A percentile compares a stretch with the other conserved stretches of the same genome.
Conservation (phyloP, 2,113 vertebrate species). For the Burhinus bistriatus region DNA sequence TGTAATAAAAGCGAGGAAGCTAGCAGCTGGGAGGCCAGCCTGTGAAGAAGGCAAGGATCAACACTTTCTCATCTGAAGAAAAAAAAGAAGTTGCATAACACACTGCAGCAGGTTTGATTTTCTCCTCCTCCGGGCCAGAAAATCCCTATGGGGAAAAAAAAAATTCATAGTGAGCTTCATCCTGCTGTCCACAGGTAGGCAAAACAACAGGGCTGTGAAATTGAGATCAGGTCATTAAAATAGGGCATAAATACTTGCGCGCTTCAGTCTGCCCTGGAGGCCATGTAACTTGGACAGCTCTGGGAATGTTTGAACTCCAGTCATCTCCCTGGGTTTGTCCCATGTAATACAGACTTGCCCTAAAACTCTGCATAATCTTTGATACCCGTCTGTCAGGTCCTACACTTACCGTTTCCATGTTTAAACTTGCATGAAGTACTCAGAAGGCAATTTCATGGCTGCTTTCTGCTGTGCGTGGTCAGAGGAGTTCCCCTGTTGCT, state of each 20-base stretch:
- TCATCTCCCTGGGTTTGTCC: neutral
- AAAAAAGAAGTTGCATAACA: neutral
- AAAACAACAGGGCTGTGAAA: neutral
- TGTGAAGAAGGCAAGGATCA: neutral
- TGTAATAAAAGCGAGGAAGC: slow-evolving; percentile 30
- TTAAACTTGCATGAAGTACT: neutral
- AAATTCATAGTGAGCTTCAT: neutral
- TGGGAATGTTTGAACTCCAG: neutral
- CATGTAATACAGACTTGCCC: neutral
- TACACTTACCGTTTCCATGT: neutral
- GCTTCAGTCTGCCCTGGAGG: neutral
- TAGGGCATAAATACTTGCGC: neutral
- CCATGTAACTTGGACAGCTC: neutral
- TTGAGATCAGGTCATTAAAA: neutral
- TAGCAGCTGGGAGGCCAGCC: slow-evolving; percentile 42
- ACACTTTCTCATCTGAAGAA: neutral
- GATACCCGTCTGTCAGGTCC: neutral
- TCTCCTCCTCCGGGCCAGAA: neutral
- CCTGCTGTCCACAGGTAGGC: neutral
- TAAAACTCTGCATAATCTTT: neutral
- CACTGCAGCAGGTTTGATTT: neutral
- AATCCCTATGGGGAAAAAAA: neutral
- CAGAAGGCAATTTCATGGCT: neutral
- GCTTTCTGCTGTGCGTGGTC: neutral
- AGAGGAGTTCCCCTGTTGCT: neutral